Conservation (phyloP, 2,797 vertebrate genomes). For the Sarcophilus harrisii region DNA sequence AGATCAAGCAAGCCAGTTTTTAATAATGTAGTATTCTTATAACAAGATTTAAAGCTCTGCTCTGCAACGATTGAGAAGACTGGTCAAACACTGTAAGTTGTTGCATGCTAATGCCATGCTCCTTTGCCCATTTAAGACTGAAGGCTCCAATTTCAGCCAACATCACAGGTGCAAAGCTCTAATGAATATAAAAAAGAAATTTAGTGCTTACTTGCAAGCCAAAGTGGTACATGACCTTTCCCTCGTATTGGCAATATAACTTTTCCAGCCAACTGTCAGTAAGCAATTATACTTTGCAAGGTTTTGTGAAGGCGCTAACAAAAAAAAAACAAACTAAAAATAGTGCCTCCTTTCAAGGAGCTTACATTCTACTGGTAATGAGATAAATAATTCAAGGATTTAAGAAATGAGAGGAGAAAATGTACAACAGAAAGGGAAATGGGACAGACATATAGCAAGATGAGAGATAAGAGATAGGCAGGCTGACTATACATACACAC, state of each 20-base stretch:
- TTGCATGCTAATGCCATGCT: background rate
- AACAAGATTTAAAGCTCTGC: constrained; percentile 50
- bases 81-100: rapidly evolving
- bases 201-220: background rate
- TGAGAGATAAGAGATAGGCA: background rate
- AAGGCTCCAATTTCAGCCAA: constrained; percentile 38
- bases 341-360: background rate
- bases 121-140: background rate
- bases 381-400: constrained; percentile 28
- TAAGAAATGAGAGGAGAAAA: constrained; percentile 37
- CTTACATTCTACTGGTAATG: background rate
- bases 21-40: constrained; percentile 61
- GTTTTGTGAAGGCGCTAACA: background rate
- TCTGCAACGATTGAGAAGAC: background rate
- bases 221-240: background rate
- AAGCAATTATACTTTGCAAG: background rate
- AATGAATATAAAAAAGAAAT: background rate
- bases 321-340: background rate
- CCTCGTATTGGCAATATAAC: background rate
- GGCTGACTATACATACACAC: background rate
- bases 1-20: constrained; percentile 69
- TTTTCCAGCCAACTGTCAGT: background rate
- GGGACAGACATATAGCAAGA: background rate
- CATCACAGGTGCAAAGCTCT: constrained; percentile 14
- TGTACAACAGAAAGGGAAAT: background rate